These are phyloP conservation scores for Gymnarchus niloticus DNA, from an alignment of 2,113 vertebrate genomes.

Conservation along the genomic window DNA sequence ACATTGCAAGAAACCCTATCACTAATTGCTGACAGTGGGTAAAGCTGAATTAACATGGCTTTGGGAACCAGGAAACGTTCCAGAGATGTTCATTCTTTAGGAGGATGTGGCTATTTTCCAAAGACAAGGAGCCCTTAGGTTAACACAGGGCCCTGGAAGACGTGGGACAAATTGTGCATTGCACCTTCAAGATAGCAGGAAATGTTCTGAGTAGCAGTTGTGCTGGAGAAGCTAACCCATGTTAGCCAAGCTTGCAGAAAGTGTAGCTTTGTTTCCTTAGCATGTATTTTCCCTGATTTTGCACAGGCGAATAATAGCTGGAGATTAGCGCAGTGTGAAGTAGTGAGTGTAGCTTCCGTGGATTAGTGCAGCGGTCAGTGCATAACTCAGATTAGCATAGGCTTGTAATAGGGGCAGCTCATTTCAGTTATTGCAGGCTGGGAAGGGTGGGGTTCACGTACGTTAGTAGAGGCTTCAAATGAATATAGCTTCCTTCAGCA, in stretches of 20 bases:
- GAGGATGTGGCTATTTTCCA: conserved; percentile 1
- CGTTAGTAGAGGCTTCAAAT: background rate
- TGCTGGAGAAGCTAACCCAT: conserved; percentile 26
- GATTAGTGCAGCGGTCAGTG: background rate
- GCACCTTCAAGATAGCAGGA: conserved; percentile 31
- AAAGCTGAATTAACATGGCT: conserved; percentile 8
- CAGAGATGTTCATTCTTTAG: background rate
- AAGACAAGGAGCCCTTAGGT: background rate
- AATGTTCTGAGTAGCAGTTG: conserved; percentile 21
- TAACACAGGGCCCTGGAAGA: conserved; percentile 19
- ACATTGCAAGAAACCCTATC: background rate
- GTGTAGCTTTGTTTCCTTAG: background rate
- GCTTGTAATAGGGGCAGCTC: background rate
- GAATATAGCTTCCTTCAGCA: background rate
- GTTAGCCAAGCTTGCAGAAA: background rate
- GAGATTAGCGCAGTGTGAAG: background rate
- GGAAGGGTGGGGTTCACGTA: background rate
- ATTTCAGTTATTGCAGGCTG: background rate
- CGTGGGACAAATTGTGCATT: conserved; percentile 32
- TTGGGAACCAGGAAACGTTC: background rate
- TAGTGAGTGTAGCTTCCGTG: background rate
- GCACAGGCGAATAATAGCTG: background rate
- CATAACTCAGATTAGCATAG: background rate
- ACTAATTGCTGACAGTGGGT: background rate
- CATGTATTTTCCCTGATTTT: background rate